Evolutionary conservation across 53 echinoderm and acorn worm species (phyloP).

Genomic region (Paelopatides confundens): DNA sequence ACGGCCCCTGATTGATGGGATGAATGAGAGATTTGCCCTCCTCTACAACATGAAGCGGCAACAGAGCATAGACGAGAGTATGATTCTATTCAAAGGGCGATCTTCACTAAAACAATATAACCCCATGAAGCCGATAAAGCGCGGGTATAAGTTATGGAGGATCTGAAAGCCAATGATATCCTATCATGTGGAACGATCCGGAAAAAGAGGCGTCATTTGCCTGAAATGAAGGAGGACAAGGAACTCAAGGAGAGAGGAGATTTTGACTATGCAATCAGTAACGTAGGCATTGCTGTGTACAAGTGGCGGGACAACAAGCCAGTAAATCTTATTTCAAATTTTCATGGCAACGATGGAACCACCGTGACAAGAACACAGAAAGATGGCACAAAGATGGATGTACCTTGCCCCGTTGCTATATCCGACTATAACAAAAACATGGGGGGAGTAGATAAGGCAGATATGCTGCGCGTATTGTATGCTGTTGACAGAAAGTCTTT

Average conservation of each 20-base stretch:
- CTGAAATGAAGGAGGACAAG: slow-evolving; percentile 12
- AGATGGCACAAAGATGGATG: background rate
- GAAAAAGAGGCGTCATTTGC: background rate
- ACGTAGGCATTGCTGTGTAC: background rate
- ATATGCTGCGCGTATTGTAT: background rate
- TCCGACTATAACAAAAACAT: background rate
- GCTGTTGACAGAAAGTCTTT: background rate
- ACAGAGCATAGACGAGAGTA: slow-evolving; percentile 47
- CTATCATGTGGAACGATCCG: background rate
- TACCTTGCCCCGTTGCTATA: background rate
- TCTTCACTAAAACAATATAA: slow-evolving; percentile 51
- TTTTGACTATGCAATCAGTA: background rate
- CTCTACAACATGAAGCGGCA: background rate
- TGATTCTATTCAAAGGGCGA: slow-evolving; percentile 50
- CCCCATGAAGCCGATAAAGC: slow-evolving; percentile 46
- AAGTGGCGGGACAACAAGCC: slow-evolving; percentile 2
- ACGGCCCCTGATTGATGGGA: slow-evolving; percentile 1
- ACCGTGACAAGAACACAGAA: background rate
- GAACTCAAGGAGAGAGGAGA: background rate
- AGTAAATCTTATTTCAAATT: background rate
- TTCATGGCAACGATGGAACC: background rate
- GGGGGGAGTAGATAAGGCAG: background rate
- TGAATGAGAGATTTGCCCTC: slow-evolving; percentile 23
- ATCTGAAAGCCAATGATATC: background rate
- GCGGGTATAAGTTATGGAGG: slow-evolving; percentile 30